Conservation (phyloP, 2,888 invertebrate genomes). For the Hydrotaea diabolus region DNA sequence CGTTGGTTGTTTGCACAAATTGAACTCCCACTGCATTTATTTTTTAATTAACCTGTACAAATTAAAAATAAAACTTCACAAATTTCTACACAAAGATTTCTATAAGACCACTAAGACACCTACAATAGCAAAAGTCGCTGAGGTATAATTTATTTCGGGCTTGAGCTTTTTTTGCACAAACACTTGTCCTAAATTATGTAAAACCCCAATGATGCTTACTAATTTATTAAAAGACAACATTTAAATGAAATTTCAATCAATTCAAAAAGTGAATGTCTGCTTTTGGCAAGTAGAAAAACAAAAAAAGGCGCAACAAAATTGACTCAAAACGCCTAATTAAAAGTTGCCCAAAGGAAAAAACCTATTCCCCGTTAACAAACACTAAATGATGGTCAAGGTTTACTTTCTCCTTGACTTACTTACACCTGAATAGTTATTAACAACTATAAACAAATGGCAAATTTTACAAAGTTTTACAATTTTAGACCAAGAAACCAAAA, state of each 20-base stretch:
- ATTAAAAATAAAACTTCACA: too few species aligned
- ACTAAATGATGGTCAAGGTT: conserved; percentile 56
- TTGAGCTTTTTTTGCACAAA: background rate
- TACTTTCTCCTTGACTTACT: conserved; percentile 53
- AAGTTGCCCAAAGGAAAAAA: conserved; percentile 24
- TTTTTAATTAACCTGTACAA: too few species aligned
- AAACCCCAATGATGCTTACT: background rate
- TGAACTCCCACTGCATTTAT: too few species aligned
- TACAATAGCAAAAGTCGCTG: too few species aligned
- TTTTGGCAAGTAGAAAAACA: background rate
- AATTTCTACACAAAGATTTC: too few species aligned
- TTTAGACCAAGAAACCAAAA: background rate
- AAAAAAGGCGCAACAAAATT: background rate
- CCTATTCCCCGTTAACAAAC: conserved; percentile 17
- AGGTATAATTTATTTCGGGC: background rate
- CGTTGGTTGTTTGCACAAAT: too few species aligned
- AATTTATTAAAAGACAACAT: background rate
- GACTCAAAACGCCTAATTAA: conserved; percentile 56
- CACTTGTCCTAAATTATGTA: background rate
- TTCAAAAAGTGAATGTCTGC: background rate
- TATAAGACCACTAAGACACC: too few species aligned
- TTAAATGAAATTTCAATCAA: background rate
- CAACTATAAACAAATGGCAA: background rate
- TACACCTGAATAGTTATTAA: background rate
- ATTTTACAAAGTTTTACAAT: too few species aligned